Conservation (phyloP, 2,888 invertebrate species). For the Vanessa cardui region DNA sequence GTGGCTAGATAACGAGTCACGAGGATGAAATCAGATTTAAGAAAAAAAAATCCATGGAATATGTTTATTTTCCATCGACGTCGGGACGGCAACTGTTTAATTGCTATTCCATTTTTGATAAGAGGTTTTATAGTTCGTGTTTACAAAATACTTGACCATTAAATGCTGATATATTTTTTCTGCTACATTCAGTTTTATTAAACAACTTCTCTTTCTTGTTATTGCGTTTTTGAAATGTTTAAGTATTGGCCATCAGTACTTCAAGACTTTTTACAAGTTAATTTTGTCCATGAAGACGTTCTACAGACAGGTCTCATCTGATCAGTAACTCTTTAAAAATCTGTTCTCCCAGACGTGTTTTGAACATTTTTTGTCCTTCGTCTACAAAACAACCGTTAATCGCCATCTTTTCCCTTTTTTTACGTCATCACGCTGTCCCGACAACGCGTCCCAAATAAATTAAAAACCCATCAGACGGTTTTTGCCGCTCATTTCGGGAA, state of each 20-base stretch:
- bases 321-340: constrained; percentile 20
- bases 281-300: constrained; percentile 6
- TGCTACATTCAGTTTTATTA: constrained; percentile 1
- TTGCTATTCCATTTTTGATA: constrained; percentile 11
- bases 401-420: constrained; percentile 50
- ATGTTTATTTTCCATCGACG: constrained; percentile 6
- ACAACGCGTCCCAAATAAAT: constrained; percentile 64
- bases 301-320: not conserved
- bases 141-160: constrained; percentile 5
- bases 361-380: constrained; percentile 10
- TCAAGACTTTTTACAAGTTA: not conserved
- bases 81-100: constrained; percentile 11
- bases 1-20: constrained; percentile 34
- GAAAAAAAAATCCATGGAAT: constrained; percentile 8
- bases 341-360: constrained; percentile 23
- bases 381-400: constrained; percentile 49
- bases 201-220: not conserved
- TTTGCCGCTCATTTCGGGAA: constrained; percentile 50
- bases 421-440: constrained; percentile 53
- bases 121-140: constrained; percentile 5
- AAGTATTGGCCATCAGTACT: not conserved
- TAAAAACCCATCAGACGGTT: constrained; percentile 66
- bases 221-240: not conserved
- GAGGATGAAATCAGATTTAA: constrained; percentile 31
- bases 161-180: constrained; percentile 10